These are phyloP conservation scores for Sigmodon hispidus DNA, from an alignment of 2,113 vertebrate species.

Conservation along the genomic window DNA sequence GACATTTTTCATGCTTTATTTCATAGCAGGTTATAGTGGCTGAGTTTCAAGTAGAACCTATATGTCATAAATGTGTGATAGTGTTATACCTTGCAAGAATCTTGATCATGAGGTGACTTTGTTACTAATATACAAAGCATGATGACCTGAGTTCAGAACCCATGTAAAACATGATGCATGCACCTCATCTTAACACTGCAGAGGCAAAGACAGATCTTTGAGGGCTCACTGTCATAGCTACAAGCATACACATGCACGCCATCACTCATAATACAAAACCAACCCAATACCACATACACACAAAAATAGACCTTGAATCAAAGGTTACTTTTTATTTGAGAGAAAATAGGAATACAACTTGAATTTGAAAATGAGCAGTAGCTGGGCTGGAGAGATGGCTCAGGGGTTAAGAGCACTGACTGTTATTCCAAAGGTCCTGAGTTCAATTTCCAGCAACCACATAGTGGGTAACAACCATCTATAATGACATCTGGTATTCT, in stretches of 20 bases:
- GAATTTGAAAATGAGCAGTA: background rate
- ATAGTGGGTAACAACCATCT: too few species aligned
- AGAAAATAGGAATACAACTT: background rate
- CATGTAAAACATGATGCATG: background rate
- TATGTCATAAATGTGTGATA: background rate
- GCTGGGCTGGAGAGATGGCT: too few species aligned
- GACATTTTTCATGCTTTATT: background rate
- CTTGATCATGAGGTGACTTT: background rate
- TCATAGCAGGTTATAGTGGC: background rate
- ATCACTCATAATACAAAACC: background rate
- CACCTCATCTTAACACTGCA: background rate
- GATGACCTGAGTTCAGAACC: background rate
- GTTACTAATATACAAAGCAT: background rate
- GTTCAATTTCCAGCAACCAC: too few species aligned
- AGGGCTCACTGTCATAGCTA: background rate
- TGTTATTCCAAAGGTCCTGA: too few species aligned
- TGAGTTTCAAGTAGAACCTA: background rate
- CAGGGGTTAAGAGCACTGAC: too few species aligned
- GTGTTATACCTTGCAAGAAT: background rate
- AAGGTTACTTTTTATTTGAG: background rate
- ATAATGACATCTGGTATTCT: too few species aligned
- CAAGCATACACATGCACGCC: background rate
- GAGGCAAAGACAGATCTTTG: background rate
- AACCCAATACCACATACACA: background rate
- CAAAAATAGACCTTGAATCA: background rate